A percentile compares a stretch with the other conserved stretches of the same genome.
Evolutionary conservation across 2,888 invertebrate species (phyloP).

Genomic region (Operophtera brumata): DNA sequence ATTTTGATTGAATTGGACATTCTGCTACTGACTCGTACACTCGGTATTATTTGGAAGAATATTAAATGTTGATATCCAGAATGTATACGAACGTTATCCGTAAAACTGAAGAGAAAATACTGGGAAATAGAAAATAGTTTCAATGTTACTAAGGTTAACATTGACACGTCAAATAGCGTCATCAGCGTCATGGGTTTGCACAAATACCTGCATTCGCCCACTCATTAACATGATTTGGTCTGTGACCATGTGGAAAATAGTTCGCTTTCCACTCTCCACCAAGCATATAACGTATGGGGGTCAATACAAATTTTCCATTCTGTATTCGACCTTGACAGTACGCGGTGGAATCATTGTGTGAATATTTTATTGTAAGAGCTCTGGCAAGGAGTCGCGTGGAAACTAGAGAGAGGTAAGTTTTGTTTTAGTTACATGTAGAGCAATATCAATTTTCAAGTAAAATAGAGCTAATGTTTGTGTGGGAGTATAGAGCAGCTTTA

Average conservation of each 20-base stretch:
- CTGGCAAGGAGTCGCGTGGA: constrained; percentile 14
- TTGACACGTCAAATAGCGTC: constrained; percentile 38
- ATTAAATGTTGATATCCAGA: background rate
- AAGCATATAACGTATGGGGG: constrained; percentile 59
- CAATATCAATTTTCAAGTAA: constrained; percentile 15
- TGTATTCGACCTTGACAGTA: constrained; percentile 52
- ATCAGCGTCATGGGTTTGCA: constrained; percentile 52
- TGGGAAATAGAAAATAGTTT: background rate
- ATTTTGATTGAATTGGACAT: no score
- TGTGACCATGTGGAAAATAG: constrained; percentile 61
- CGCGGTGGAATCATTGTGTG: constrained; percentile 26
- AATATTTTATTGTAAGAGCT: constrained; percentile 30
- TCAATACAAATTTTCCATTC: constrained; percentile 51
- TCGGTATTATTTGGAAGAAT: background rate
- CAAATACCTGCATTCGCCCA: constrained; percentile 44
- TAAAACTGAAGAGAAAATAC: constrained; percentile 2
- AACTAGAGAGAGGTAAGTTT: constrained; percentile 34
- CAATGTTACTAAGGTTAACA: background rate
- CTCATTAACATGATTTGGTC: constrained; percentile 71
- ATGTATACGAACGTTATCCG: background rate
- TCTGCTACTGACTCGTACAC: no score
- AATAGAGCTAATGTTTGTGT: constrained; percentile 1
- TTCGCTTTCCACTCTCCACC: constrained; percentile 55
- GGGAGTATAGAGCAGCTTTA: background rate
- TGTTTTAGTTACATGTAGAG: constrained; percentile 30